These are phyloP conservation scores for Acrocephalus scirpaceus DNA, from an alignment of 2,797 vertebrate species.

Conservation along the genomic window DNA sequence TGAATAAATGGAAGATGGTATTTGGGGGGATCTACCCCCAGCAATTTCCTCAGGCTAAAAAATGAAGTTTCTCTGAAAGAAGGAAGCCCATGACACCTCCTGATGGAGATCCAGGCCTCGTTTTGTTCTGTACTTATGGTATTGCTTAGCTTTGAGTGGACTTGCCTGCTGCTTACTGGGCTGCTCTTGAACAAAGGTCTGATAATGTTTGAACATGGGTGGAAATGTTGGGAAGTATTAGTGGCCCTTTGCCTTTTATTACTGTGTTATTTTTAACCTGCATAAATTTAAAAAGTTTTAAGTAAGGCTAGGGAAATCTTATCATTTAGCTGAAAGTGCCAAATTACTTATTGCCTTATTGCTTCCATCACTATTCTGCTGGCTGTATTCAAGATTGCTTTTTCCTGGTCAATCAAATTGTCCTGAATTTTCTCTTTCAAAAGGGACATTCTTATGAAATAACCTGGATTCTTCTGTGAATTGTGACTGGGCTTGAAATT, in stretches of 20 bases:
- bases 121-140: neutral
- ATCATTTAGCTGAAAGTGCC: neutral
- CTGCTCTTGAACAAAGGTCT: neutral
- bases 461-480: neutral
- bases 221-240: neutral
- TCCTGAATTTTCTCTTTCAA: neutral
- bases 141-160: neutral
- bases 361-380: neutral
- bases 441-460: neutral
- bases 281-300: neutral
- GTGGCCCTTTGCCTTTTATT: neutral
- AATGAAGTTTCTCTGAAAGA: neutral
- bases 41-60: neutral
- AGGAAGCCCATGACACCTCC: neutral
- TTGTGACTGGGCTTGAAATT: neutral
- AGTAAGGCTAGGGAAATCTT: neutral
- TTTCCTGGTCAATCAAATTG: neutral
- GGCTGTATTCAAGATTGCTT: accelerated
- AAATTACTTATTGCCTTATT: neutral
- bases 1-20: neutral
- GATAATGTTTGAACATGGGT: neutral
- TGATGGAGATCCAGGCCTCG: neutral
- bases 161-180: neutral
- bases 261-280: neutral
- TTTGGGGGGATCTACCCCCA: neutral